Evolutionary conservation across 2,113 vertebrate genomes (phyloP).

Genomic region (Coregonus clupeaformis): DNA sequence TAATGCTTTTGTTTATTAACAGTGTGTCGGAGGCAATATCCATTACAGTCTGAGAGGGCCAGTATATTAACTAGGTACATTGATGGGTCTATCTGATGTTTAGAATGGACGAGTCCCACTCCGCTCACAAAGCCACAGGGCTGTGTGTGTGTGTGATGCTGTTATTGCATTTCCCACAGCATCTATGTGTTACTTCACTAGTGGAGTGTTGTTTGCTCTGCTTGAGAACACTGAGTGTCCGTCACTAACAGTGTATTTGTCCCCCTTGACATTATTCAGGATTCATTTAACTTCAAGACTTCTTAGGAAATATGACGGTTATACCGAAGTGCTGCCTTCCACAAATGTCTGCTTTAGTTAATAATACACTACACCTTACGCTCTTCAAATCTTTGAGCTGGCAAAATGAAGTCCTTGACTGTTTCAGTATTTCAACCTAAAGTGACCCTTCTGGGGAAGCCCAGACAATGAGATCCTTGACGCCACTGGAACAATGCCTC

Average conservation of each 20-base stretch:
- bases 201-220: too few species aligned
- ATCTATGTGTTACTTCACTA: too few species aligned
- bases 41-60: slow-evolving; percentile 17
- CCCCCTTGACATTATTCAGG: too few species aligned
- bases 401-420: neutral
- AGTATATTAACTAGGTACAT: slow-evolving; percentile 26
- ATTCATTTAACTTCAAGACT: too few species aligned
- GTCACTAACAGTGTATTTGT: too few species aligned
- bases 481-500: slow-evolving; percentile 4
- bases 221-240: too few species aligned
- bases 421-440: neutral
- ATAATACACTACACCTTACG: neutral
- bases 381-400: neutral
- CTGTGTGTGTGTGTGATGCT: neutral
- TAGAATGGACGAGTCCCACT: slow-evolving; percentile 19
- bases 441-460: neutral
- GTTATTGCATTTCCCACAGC: too few species aligned
- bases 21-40: slow-evolving; percentile 38
- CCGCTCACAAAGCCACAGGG: slow-evolving; percentile 13
- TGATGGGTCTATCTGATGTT: slow-evolving; percentile 27
- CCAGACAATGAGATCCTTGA: neutral
- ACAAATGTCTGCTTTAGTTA: neutral
- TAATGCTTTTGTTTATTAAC: slow-evolving; percentile 64
- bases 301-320: too few species aligned
- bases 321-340: too few species aligned